phyloP scores from a whole-genome alignment of 2,113 vertebrate species.

The Otocyon megalotis region DNA sequence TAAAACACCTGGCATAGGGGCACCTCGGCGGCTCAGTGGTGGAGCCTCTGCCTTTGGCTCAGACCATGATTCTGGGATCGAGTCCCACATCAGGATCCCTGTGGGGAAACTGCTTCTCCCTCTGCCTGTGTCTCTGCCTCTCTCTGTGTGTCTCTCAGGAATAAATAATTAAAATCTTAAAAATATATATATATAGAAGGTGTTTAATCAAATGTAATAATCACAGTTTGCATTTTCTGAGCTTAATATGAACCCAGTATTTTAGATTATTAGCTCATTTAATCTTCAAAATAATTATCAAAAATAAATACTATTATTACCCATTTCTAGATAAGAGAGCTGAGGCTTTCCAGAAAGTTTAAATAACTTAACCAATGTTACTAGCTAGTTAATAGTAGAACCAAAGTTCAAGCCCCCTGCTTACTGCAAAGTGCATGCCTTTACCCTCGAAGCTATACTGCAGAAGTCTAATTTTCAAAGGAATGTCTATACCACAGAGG shows the following conservation, averaged over 20 bases:
- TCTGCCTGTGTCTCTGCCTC: too few relatives aligned
- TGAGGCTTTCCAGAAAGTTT: neutral
- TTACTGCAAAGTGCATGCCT: neutral
- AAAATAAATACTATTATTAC: neutral
- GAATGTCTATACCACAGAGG: neutral
- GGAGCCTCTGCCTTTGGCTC: too few relatives aligned
- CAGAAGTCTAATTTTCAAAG: conserved; percentile 17
- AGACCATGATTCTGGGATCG: too few relatives aligned
- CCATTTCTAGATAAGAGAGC: neutral
- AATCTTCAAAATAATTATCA: conserved; percentile 15
- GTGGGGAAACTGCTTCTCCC: too few relatives aligned
- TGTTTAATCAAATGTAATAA: conserved; percentile 10
- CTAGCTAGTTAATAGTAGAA: neutral
- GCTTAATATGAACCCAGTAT: neutral
- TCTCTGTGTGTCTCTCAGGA: too few relatives aligned
- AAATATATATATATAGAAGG: neutral
- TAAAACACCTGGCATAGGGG: neutral
- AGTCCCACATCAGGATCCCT: too few relatives aligned
- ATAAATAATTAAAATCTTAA: too few relatives aligned
- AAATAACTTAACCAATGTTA: neutral
- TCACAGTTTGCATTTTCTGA: neutral
- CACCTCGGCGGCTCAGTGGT: too few relatives aligned
- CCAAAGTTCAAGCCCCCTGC: neutral
- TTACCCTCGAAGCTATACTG: neutral
- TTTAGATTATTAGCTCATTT: conserved; percentile 37